Conservation (phyloP, 2,113 vertebrate species). For the Corydoras maculifer region DNA sequence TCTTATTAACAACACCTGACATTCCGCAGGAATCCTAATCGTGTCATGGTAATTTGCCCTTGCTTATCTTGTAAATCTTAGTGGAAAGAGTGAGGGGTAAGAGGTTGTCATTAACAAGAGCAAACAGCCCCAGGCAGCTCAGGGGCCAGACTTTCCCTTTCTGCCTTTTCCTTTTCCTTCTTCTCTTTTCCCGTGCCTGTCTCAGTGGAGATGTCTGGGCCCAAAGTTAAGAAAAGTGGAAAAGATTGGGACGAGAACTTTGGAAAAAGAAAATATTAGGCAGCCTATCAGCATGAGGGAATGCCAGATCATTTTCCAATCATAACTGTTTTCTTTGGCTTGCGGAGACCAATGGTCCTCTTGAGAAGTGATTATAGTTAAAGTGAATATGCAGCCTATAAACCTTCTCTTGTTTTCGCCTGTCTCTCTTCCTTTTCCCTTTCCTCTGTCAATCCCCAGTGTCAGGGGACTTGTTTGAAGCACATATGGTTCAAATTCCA, state of each 20-base stretch:
- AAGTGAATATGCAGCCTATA: slow-evolving; percentile 48
- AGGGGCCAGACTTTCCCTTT: slow-evolving; percentile 48
- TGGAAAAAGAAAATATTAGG: slow-evolving; percentile 42
- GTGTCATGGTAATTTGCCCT: slow-evolving; percentile 66
- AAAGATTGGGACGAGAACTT: slow-evolving; percentile 3
- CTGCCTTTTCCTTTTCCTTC: slow-evolving; percentile 34
- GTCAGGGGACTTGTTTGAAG: slow-evolving; percentile 50
- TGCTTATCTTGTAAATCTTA: slow-evolving; percentile 64
- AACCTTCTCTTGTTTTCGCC: slow-evolving; percentile 28
- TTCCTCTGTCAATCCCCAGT: slow-evolving; percentile 27
- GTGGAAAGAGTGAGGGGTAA: slow-evolving; percentile 61
- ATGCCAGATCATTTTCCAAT: slow-evolving; percentile 57
- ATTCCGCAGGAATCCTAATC: slow-evolving; percentile 58
- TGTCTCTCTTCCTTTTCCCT: not conserved
- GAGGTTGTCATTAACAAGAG: slow-evolving; percentile 68
- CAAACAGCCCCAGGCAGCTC: slow-evolving; percentile 60
- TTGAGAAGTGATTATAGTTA: slow-evolving; percentile 50
- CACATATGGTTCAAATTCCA: slow-evolving; percentile 60
- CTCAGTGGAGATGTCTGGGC: slow-evolving; percentile 28
- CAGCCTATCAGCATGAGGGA: slow-evolving; percentile 58
- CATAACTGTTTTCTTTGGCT: slow-evolving; percentile 60
- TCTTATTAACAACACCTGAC: slow-evolving; percentile 61
- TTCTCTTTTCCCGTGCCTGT: slow-evolving; percentile 18
- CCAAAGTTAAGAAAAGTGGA: slow-evolving; percentile 27
- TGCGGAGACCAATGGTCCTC: slow-evolving; percentile 50